Percentiles rank a stretch among this genome's conserved stretches.
Evolutionary conservation across 2,113 vertebrate species (phyloP).

Genomic region (Centropus unirufus): DNA sequence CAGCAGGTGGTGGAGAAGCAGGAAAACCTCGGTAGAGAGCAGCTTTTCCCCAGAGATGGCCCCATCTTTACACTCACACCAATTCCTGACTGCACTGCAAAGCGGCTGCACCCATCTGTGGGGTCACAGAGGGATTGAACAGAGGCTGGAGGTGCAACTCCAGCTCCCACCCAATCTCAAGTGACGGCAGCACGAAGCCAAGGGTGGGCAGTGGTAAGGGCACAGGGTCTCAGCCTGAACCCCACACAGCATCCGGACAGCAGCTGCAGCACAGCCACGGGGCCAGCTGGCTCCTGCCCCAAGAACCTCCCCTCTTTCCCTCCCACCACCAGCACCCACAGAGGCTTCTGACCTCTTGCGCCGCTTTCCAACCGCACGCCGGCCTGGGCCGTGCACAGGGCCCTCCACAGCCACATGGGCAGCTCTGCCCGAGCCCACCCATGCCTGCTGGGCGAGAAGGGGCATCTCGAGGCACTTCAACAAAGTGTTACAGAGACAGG

Average conservation of each 20-base stretch:
- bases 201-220: neutral
- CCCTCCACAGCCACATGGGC: fast-evolving
- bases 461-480: neutral
- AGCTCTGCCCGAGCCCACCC: neutral
- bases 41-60: neutral
- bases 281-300: neutral
- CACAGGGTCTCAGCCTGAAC: neutral
- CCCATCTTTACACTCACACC: neutral
- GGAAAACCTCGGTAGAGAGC: neutral
- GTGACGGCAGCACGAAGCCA: fast-evolving
- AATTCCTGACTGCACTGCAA: neutral
- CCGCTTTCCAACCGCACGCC: fast-evolving
- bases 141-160: neutral
- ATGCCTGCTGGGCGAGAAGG: neutral
- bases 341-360: neutral
- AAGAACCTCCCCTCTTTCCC: neutral
- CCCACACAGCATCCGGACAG: fast-evolving
- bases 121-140: neutral
- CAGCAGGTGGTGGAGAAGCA: neutral
- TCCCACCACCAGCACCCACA: neutral
- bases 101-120: neutral
- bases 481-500: fast-evolving
- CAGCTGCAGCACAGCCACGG: fast-evolving
- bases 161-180: neutral
- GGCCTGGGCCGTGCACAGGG: fast-evolving